Conservation (phyloP, 1,140 invertebrate species). For the Papilio polytes region DNA sequence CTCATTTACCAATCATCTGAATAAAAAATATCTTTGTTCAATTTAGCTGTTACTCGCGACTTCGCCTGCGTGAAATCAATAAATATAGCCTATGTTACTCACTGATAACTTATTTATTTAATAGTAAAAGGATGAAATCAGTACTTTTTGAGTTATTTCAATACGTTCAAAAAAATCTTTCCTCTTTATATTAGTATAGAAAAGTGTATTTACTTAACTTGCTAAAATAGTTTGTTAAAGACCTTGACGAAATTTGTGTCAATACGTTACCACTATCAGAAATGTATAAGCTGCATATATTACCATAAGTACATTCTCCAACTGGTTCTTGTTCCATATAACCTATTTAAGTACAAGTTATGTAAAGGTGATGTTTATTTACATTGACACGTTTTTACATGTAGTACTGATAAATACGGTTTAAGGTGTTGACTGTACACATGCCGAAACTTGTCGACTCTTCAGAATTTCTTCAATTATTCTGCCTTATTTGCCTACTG, state of each 20-base stretch:
- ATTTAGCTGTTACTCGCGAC: too few relatives aligned
- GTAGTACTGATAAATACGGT: too few relatives aligned
- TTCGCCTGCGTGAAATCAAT: too few relatives aligned
- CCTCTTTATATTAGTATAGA: not conserved
- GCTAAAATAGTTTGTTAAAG: not conserved
- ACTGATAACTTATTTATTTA: too few relatives aligned
- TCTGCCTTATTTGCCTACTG: too few relatives aligned
- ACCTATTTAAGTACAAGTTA: not conserved
- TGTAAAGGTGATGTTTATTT: not conserved
- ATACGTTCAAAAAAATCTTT: too few relatives aligned
- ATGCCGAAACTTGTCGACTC: not conserved
- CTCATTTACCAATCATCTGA: too few relatives aligned
- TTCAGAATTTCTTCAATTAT: not conserved
- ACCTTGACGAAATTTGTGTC: conserved; percentile 6
- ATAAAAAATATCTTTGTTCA: too few relatives aligned
- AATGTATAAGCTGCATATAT: not conserved
- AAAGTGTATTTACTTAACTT: not conserved
- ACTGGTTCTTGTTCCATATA: conserved; percentile 3
- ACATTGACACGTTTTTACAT: not conserved
- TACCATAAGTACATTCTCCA: not conserved
- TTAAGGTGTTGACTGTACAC: too few relatives aligned
- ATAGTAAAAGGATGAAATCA: too few relatives aligned
- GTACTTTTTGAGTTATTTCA: too few relatives aligned
- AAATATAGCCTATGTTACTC: too few relatives aligned
- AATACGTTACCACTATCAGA: not conserved